Evolutionary conservation across 2,113 vertebrate genomes (phyloP).

Genomic region (Cricetomys ansorgei): DNA sequence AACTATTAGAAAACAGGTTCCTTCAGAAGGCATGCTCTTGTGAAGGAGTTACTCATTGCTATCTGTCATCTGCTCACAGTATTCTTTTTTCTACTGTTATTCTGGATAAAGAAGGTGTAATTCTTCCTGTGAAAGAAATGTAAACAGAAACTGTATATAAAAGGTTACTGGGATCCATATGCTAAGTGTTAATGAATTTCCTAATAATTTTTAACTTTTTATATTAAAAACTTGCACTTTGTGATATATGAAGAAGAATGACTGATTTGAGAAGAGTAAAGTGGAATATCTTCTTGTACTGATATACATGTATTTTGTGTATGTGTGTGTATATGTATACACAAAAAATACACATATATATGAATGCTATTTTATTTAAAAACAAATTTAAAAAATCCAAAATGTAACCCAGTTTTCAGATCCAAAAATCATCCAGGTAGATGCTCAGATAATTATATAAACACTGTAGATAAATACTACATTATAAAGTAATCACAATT

Average conservation of each 20-base stretch:
- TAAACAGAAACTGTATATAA: background rate
- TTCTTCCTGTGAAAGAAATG: background rate
- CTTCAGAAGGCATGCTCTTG: background rate
- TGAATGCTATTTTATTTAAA: slow-evolving; percentile 8
- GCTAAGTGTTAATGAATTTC: slow-evolving; percentile 25
- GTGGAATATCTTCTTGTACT: background rate
- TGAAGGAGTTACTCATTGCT: background rate
- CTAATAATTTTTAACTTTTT: background rate
- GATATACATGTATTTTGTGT: too few species aligned
- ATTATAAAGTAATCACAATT: background rate
- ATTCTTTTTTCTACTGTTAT: background rate
- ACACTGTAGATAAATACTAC: slow-evolving; percentile 22
- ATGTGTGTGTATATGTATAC: too few species aligned
- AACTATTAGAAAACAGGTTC: background rate
- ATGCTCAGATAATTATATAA: background rate
- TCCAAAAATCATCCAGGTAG: slow-evolving; percentile 4
- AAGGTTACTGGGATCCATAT: background rate
- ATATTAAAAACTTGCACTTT: background rate
- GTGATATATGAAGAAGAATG: slow-evolving; percentile 14
- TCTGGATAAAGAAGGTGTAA: background rate
- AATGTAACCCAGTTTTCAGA: background rate
- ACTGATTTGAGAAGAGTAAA: slow-evolving; percentile 37
- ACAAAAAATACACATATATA: too few species aligned
- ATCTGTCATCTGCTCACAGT: background rate
- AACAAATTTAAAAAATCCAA: background rate